These are phyloP conservation scores for Adelphocoris suturalis DNA, from an alignment of 2,888 invertebrate species.

Conservation along the genomic window DNA sequence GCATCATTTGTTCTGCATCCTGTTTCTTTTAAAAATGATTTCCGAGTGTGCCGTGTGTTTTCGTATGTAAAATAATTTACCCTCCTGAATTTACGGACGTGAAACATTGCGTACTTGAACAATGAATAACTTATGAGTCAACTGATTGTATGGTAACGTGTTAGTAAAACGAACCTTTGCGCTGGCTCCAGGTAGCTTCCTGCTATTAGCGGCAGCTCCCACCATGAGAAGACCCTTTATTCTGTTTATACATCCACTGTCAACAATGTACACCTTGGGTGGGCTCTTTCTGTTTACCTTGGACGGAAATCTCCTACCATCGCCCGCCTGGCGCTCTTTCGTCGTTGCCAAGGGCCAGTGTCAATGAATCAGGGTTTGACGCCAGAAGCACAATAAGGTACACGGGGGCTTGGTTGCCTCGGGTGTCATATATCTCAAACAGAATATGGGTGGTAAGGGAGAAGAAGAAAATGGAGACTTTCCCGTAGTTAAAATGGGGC, in stretches of 20 bases:
- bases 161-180: constrained; percentile 38
- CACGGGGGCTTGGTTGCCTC: constrained; percentile 16
- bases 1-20: no score
- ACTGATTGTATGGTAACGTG: constrained; percentile 5
- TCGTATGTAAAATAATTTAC: no score
- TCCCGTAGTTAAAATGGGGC: no score
- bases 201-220: constrained; percentile 65
- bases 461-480: no score
- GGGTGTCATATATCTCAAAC: constrained; percentile 40
- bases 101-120: no score
- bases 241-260: constrained; percentile 67
- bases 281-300: constrained; percentile 64
- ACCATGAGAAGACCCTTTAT: constrained; percentile 62
- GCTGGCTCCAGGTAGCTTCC: constrained; percentile 64
- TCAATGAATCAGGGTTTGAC: constrained; percentile 61
- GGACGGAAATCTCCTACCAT: constrained; percentile 55
- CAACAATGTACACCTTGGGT: constrained; percentile 67
- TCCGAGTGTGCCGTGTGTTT: no score
- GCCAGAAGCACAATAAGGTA: constrained; percentile 51
- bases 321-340: not conserved
- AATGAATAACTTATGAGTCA: not conserved
- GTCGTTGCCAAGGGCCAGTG: constrained; percentile 33
- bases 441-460: not conserved
- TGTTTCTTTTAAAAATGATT: no score
- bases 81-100: no score